Evolutionary conservation across 2,797 vertebrate species (phyloP).

Genomic region (Sebastes kiyomatsui): DNA sequence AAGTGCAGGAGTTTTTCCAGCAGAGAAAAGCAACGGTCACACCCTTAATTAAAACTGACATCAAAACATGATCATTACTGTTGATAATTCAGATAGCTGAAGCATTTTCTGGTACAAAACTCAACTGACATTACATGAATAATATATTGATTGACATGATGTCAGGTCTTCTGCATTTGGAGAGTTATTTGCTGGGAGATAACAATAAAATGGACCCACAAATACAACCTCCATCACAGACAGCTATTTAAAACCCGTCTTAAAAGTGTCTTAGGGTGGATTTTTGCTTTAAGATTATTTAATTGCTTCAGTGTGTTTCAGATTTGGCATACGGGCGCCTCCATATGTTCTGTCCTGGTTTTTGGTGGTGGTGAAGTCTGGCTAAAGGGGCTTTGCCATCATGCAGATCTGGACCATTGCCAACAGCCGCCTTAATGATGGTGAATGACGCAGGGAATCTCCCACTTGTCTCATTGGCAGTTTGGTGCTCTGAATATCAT

Average conservation of each 20-base stretch:
- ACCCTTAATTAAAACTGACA: background rate
- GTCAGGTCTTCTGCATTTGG: background rate
- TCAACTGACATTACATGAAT: background rate
- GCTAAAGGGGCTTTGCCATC: slow-evolving; percentile 63
- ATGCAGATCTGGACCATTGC: slow-evolving; percentile 54
- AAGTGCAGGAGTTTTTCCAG: background rate
- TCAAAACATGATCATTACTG: background rate
- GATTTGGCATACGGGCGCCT: slow-evolving; percentile 50
- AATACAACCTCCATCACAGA: background rate
- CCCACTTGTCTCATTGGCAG: slow-evolving; percentile 41
- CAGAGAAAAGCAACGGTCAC: background rate
- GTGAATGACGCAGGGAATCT: slow-evolving; percentile 51
- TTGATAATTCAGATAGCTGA: background rate
- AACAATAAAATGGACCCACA: background rate
- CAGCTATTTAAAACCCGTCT: background rate
- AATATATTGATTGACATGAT: background rate
- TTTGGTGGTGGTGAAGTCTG: slow-evolving; percentile 51
- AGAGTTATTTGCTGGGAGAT: background rate
- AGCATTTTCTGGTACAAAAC: background rate
- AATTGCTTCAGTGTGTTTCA: slow-evolving; percentile 30
- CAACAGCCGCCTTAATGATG: slow-evolving; percentile 36
- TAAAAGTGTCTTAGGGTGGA: slow-evolving; percentile 9
- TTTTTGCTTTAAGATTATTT: slow-evolving; percentile 47
- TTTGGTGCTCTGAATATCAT: slow-evolving; percentile 53
- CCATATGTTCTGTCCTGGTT: slow-evolving; percentile 54